phyloP scores from a whole-genome alignment of 2,888 invertebrate species.

The Hymenopus coronatus region DNA sequence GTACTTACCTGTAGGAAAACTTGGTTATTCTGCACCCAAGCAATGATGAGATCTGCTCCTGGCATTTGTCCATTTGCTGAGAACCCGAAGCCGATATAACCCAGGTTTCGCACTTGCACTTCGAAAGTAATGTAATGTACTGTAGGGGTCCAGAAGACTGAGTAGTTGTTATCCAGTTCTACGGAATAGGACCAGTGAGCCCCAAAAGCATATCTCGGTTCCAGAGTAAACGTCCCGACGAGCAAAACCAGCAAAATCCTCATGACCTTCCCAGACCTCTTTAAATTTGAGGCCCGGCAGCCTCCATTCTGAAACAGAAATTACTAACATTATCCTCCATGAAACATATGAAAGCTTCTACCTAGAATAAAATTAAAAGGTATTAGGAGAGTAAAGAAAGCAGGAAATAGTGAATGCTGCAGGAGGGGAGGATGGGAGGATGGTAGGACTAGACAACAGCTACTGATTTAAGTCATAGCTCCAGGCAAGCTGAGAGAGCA shows the following conservation, averaged over 20 bases:
- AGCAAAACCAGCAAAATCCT: not conserved
- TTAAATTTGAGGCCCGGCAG: not conserved
- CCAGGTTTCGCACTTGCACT: slow-evolving; percentile 77
- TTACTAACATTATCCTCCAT: not conserved
- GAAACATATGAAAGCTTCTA: too few relatives aligned
- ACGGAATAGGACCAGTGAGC: slow-evolving; percentile 55
- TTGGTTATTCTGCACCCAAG: slow-evolving; percentile 78
- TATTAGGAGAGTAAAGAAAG: too few relatives aligned
- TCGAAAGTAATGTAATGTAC: slow-evolving; percentile 77
- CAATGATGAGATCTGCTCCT: slow-evolving; percentile 83
- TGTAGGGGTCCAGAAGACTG: slow-evolving; percentile 51
- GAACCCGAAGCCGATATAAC: slow-evolving; percentile 86
- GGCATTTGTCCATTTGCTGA: slow-evolving; percentile 75
- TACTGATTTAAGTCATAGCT: too few relatives aligned
- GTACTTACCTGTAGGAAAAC: slow-evolving; percentile 75
- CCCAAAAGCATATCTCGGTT: slow-evolving; percentile 22
- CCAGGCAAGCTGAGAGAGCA: too few relatives aligned
- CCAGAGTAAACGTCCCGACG: not conserved
- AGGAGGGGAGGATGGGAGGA: too few relatives aligned
- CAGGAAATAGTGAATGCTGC: too few relatives aligned
- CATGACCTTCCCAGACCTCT: not conserved
- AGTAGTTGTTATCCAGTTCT: slow-evolving; percentile 28
- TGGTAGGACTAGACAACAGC: too few relatives aligned
- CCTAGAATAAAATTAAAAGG: too few relatives aligned
- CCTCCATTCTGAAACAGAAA: not conserved